Percentiles rank a stretch among this genome's conserved stretches.
phyloP scores from a whole-genome alignment of 2,888 invertebrate genomes.

The Celastrina argiolus region DNA sequence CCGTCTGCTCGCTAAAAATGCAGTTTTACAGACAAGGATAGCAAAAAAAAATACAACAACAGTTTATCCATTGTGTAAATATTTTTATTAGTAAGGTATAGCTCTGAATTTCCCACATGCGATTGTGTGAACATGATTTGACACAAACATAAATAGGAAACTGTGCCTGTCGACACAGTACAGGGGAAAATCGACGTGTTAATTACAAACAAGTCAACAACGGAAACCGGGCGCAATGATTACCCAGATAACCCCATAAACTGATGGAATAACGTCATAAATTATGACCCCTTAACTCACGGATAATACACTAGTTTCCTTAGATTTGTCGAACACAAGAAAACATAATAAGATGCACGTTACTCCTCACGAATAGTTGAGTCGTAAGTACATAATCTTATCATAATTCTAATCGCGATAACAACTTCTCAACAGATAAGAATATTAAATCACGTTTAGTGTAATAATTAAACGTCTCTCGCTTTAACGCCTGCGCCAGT shows the following conservation, averaged over 20 bases:
- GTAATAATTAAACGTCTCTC: background rate
- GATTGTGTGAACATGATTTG: background rate
- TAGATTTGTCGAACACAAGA: constrained; percentile 1
- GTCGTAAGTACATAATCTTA: constrained; percentile 17
- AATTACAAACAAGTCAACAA: constrained; percentile 4
- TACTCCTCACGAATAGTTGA: background rate
- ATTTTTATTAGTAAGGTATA: too few species aligned
- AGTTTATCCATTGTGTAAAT: too few species aligned
- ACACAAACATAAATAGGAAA: constrained; percentile 4
- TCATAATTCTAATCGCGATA: constrained; percentile 18
- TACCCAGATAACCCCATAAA: background rate
- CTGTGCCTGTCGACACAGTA: background rate
- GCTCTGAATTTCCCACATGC: background rate
- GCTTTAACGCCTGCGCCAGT: too few species aligned
- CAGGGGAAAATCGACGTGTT: constrained; percentile 9
- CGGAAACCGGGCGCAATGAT: background rate
- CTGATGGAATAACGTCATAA: background rate
- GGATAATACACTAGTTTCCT: background rate
- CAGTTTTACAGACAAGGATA: too few species aligned
- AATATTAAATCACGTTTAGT: constrained; percentile 10
- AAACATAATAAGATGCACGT: constrained; percentile 3
- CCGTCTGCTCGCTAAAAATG: too few species aligned
- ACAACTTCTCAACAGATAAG: constrained; percentile 10
- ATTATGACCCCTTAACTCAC: background rate
- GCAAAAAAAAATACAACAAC: too few species aligned